A percentile compares a stretch with the other conserved stretches of the same genome.
Evolutionary conservation across 2,888 invertebrate genomes (phyloP).

Genomic region (Ischnus inquisitorius): DNA sequence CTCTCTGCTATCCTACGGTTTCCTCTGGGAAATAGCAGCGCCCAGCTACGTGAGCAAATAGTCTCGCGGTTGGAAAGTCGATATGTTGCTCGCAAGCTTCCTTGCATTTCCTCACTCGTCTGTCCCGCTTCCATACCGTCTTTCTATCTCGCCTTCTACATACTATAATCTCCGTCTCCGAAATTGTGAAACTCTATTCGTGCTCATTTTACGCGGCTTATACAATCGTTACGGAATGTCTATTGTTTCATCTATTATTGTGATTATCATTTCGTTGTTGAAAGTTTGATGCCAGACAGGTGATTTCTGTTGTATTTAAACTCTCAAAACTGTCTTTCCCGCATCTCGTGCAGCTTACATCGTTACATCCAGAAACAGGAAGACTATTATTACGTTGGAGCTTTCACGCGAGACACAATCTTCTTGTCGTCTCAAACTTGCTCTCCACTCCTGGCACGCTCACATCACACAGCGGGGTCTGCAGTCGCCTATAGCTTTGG

Average conservation of each 20-base stretch:
- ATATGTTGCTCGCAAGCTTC: slow-evolving; percentile 50
- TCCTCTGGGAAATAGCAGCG: slow-evolving; percentile 45
- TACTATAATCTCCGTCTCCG: too few species aligned
- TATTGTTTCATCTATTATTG: not conserved
- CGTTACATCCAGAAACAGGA: slow-evolving; percentile 41
- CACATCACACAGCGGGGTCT: slow-evolving; percentile 46
- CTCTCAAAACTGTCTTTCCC: not conserved
- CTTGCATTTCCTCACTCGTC: slow-evolving; percentile 49
- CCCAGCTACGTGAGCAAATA: slow-evolving; percentile 38
- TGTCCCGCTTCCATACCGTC: not conserved
- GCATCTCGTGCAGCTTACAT: slow-evolving; percentile 21
- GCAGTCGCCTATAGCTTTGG: slow-evolving; percentile 44
- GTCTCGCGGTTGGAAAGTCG: slow-evolving; percentile 55
- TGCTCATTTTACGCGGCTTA: too few species aligned
- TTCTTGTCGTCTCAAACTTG: slow-evolving; percentile 51
- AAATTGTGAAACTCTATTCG: too few species aligned
- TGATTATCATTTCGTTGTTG: not conserved
- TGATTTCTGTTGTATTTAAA: slow-evolving; percentile 10
- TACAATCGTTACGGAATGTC: not conserved
- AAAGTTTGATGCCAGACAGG: not conserved
- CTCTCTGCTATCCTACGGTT: slow-evolving; percentile 1
- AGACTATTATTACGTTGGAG: slow-evolving; percentile 53
- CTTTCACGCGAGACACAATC: slow-evolving; percentile 57
- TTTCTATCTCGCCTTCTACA: not conserved
- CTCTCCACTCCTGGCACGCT: slow-evolving; percentile 32